These are phyloP conservation scores for Gerris lacustris DNA, from an alignment of 2,888 invertebrate genomes.

Conservation along the genomic window DNA sequence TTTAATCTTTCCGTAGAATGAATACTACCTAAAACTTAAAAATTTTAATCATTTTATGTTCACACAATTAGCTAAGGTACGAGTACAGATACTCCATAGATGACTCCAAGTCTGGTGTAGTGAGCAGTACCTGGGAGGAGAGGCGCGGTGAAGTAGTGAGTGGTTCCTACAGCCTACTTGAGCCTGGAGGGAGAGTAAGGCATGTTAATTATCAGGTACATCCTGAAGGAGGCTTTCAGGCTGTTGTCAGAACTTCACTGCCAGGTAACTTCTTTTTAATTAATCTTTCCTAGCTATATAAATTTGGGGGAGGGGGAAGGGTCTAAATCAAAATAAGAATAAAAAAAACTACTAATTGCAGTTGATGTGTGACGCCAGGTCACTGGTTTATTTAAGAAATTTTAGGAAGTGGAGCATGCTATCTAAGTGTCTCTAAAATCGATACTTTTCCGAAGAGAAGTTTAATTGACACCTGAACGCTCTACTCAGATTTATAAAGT, in stretches of 20 bases:
- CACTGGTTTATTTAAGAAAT: too few species aligned
- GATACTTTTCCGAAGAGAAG: too few species aligned
- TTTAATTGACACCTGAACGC: too few species aligned
- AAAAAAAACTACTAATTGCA: too few species aligned
- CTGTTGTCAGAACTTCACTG: slow-evolving; percentile 31
- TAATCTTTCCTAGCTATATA: not conserved
- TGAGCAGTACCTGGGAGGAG: slow-evolving; percentile 34
- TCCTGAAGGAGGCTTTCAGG: slow-evolving; percentile 32
- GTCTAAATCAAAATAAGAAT: not conserved
- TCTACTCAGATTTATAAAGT: too few species aligned
- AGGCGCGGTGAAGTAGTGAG: slow-evolving; percentile 33
- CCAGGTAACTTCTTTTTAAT: slow-evolving; percentile 27
- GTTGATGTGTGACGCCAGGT: too few species aligned
- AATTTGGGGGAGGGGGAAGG: not conserved
- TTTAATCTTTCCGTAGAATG: too few species aligned
- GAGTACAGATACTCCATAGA: slow-evolving; percentile 33
- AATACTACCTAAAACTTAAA: too few species aligned
- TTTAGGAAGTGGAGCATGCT: too few species aligned
- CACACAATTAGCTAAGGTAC: slow-evolving; percentile 29
- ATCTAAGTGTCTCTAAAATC: too few species aligned
- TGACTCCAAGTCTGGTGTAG: slow-evolving; percentile 31
- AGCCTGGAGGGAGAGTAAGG: slow-evolving; percentile 33
- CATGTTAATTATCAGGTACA: slow-evolving; percentile 34
- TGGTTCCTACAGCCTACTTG: slow-evolving; percentile 33
- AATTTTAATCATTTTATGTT: not conserved